Percentiles rank a stretch among this genome's conserved stretches.
Evolutionary conservation across 2,797 vertebrate species (phyloP).

Genomic region (Gadopsis bispinosus): DNA sequence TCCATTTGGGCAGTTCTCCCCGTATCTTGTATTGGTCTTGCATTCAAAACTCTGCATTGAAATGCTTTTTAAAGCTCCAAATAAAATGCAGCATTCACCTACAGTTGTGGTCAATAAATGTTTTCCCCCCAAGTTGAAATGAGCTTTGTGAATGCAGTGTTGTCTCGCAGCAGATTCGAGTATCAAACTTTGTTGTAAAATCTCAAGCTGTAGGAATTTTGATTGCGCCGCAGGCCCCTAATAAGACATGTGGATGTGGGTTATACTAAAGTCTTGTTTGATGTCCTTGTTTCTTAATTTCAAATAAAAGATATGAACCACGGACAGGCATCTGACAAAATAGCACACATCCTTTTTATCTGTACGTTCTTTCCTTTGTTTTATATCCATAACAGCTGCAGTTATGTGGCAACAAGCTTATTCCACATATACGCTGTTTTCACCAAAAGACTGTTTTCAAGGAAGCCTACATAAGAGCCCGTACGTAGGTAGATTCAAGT

Average conservation of each 20-base stretch:
- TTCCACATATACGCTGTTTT: conserved; percentile 19
- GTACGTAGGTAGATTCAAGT: conserved; percentile 75
- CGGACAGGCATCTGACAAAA: not conserved
- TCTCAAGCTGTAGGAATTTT: not conserved
- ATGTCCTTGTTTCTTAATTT: not conserved
- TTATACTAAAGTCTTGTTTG: not conserved
- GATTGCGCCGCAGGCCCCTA: not conserved
- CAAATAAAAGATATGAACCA: not conserved
- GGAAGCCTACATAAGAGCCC: conserved; percentile 48
- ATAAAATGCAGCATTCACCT: not conserved
- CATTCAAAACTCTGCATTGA: not conserved
- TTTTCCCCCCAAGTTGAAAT: not conserved
- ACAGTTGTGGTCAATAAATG: not conserved
- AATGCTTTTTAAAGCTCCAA: not conserved
- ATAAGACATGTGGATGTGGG: not conserved
- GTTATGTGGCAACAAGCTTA: conserved; percentile 6
- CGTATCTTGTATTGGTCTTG: not conserved
- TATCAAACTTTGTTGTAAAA: not conserved
- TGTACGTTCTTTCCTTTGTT: not conserved
- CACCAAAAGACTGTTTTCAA: conserved; percentile 31
- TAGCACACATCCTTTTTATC: not conserved
- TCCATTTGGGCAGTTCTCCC: not conserved
- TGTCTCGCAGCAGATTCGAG: not conserved
- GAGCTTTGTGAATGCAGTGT: not conserved
- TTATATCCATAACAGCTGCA: not conserved